Base-by-base conservation (phyloP, 2,113 vertebrate genomes). In the Ranitomeya imitator region DNA sequence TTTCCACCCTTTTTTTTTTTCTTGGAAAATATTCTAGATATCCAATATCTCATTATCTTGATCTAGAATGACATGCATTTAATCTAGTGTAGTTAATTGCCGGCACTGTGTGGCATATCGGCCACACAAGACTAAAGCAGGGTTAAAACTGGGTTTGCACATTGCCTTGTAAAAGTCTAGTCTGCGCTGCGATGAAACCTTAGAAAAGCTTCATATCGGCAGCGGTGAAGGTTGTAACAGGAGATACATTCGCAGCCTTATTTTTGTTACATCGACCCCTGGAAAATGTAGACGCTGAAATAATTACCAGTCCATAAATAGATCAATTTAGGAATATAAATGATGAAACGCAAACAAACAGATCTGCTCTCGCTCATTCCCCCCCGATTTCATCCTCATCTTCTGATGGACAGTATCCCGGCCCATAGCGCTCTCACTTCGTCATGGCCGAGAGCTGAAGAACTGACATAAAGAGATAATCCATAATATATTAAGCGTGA, bases 51-150 rank as follows among this genome's bases (percentile, higher is more conserved):
- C 82, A 12, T 71, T 84, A 71, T 69, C 82, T 67, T 84, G 82
- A 84, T 84, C 63, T 84, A 54, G n/a, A 84, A 84, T 71, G 82
- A 84, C 81, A 84, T 84, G 82, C 82, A n/a, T 84, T 84, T 84
- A 84, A 84, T 84, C 81, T 69, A 6, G 82, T 55, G 82, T 71
- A 69, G 82, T 84, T 84, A 84, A 84, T 84, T 84, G 65, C 60
- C 82, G 55, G 45, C 45, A 55, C 65, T 84, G 82, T 69, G 82
- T 71, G 82, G 82, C n/a, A 67, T 23, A n/a, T 26, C 82, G 82
- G 82, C 82, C 82, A 84, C 82, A 84, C 82, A 54, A 45, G n/a
- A 84, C 14, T 23, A 37, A 71, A 52, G 82, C 63, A 15, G 82
- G 82, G 82, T 84, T 71, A 54, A 63, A 54, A n/a, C 82, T 84